Percentiles rank a stretch among this genome's conserved stretches.
Conservation (phyloP, 2,888 invertebrate genomes). For the Megastigmus dorsalis region DNA sequence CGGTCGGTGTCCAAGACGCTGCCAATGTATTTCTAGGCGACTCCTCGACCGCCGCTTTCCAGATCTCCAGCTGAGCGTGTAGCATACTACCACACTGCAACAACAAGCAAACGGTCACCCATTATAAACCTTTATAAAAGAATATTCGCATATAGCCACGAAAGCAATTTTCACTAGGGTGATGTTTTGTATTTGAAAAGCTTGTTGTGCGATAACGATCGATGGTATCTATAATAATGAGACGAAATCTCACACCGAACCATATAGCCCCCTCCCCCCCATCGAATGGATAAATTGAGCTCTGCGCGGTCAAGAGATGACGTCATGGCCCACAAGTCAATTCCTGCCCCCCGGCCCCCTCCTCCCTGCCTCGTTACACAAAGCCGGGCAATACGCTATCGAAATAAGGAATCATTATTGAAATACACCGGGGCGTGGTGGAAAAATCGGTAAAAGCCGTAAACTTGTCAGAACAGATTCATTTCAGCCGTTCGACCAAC, state of each 20-base stretch:
- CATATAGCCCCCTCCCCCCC: background rate
- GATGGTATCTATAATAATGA: too few relatives aligned
- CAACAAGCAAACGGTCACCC: conserved; percentile 49
- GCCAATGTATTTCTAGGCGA: conserved; percentile 76
- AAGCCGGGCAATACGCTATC: too few relatives aligned
- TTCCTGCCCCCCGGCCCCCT: background rate
- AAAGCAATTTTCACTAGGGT: too few relatives aligned
- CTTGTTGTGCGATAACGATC: too few relatives aligned
- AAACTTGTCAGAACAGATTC: conserved; percentile 20
- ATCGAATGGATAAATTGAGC: too few relatives aligned
- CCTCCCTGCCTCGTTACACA: too few relatives aligned
- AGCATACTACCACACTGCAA: conserved; percentile 88
- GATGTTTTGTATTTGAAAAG: background rate
- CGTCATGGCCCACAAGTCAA: background rate
- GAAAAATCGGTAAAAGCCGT: background rate
- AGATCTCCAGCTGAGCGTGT: conserved; percentile 92
- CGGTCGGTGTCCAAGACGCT: conserved; percentile 69
- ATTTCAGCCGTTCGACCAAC: background rate
- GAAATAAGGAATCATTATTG: conserved; percentile 8
- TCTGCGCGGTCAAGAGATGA: too few relatives aligned
- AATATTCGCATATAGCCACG: too few relatives aligned
- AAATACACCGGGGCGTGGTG: background rate
- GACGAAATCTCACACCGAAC: too few relatives aligned
- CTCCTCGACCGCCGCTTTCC: conserved; percentile 85
- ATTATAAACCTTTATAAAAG: too few relatives aligned